Conservation (phyloP, 2,113 vertebrate species). For the Microtus montanus region DNA sequence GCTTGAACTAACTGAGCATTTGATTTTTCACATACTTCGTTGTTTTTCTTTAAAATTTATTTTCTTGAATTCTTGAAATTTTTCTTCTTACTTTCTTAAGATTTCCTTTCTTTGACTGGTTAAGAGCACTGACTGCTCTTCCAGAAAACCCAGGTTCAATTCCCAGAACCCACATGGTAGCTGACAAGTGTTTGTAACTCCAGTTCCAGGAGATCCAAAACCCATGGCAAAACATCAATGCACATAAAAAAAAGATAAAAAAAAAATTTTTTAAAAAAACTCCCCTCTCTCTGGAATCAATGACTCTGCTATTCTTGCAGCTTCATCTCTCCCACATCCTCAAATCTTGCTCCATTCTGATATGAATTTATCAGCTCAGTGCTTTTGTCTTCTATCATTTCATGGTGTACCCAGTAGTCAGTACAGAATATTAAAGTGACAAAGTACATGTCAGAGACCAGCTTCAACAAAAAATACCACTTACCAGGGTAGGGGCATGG, state of each 20-base stretch:
- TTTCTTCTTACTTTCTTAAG: neutral
- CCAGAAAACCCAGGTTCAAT: neutral
- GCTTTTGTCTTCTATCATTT: neutral
- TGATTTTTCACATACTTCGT: neutral
- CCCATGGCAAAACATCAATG: neutral
- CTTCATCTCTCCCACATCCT: neutral
- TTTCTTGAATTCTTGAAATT: neutral
- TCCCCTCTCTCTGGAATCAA: neutral
- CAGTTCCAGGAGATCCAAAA: neutral
- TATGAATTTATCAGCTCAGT: neutral
- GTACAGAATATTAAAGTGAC: neutral
- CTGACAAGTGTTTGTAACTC: neutral
- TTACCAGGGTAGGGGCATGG: too few species aligned
- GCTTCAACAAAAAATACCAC: too few species aligned
- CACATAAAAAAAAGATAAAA: neutral
- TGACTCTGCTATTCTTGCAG: neutral
- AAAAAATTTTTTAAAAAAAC: neutral
- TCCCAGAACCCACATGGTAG: neutral
- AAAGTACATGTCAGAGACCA: too few species aligned
- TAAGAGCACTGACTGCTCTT: neutral
- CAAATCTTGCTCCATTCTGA: neutral
- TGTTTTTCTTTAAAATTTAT: neutral
- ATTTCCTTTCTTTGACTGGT: neutral
- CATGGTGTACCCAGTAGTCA: neutral
- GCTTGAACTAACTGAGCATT: neutral